These are phyloP conservation scores for Nothoprocta perdicaria DNA, from an alignment of 2,113 vertebrate genomes.

Conservation along the genomic window DNA sequence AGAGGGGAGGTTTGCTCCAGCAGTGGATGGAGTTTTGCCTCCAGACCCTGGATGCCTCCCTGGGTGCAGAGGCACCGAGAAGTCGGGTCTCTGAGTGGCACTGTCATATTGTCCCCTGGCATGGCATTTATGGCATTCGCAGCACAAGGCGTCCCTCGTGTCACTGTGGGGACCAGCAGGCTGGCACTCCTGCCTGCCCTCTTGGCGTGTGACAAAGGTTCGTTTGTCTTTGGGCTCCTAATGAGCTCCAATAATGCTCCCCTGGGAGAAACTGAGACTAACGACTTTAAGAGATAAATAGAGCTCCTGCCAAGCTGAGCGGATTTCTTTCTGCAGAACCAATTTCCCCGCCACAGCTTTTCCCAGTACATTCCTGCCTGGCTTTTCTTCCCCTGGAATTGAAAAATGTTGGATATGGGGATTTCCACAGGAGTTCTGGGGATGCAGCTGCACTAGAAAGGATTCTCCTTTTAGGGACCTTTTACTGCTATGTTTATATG, in stretches of 20 bases:
- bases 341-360: neutral
- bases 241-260: neutral
- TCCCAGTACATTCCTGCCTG: neutral
- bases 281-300: neutral
- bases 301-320: neutral
- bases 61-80: neutral
- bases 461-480: neutral
- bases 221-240: conserved; percentile 6
- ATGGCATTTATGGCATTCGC: neutral
- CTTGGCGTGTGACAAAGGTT: neutral
- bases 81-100: neutral
- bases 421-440: neutral
- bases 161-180: neutral
- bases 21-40: neutral
- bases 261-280: neutral
- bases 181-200: neutral
- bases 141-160: neutral
- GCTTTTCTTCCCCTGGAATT: neutral
- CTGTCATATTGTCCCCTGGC: neutral
- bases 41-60: fast-evolving
- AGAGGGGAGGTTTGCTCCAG: neutral
- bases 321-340: neutral
- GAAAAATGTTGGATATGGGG: neutral
- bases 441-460: neutral
- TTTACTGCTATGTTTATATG: neutral